phyloP scores from a whole-genome alignment of 2,113 vertebrate genomes.

The Asarcornis scutulata region DNA sequence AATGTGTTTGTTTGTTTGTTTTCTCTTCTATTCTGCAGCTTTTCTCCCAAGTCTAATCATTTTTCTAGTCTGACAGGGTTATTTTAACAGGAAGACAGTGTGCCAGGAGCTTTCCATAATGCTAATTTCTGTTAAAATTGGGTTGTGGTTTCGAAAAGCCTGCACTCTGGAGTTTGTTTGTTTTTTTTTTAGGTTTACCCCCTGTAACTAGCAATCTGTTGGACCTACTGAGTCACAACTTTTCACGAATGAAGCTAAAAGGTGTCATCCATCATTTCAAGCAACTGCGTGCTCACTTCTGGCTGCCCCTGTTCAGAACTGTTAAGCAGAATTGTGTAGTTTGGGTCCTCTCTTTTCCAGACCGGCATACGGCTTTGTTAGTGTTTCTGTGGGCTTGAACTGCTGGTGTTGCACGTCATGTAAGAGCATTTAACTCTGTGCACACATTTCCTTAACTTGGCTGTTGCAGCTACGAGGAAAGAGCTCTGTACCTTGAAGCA shows the following conservation, averaged over 20 bases:
- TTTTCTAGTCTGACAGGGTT: background rate
- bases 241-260: background rate
- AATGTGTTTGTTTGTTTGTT: accelerated
- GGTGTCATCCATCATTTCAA: background rate
- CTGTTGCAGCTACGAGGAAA: constrained; percentile 89
- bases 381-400: background rate
- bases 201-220: accelerated
- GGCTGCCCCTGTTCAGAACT: background rate
- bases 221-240: background rate
- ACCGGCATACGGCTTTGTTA: accelerated
- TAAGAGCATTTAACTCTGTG: background rate
- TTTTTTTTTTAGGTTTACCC: background rate
- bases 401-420: background rate
- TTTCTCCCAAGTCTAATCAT: background rate
- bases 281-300: background rate
- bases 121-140: background rate
- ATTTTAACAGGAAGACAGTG: background rate
- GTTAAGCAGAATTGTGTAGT: background rate
- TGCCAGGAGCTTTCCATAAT: background rate
- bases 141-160: background rate
- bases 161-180: background rate
- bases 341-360: background rate
- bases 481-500: constrained; percentile 96
- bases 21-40: background rate
- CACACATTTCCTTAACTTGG: constrained; percentile 80